These are phyloP conservation scores for Coryphaenoides rupestris DNA, from an alignment of 2,113 vertebrate genomes.

Conservation along the genomic window DNA sequence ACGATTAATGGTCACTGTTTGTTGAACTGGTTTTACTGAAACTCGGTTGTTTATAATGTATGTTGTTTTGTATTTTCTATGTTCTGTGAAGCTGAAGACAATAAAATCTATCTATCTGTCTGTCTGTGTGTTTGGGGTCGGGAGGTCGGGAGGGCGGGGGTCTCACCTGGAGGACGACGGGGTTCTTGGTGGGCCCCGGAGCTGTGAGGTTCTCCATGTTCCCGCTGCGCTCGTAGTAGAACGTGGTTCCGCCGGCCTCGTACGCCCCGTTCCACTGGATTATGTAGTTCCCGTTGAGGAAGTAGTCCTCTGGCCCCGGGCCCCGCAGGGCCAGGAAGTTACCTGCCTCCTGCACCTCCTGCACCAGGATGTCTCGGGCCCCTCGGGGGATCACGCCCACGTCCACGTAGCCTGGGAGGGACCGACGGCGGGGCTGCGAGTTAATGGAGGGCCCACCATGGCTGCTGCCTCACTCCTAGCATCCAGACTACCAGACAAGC, in stretches of 20 bases:
- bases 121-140: no score
- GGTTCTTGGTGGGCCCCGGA: conserved; percentile 85
- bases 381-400: conserved; percentile 92
- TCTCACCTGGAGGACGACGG: conserved; percentile 90
- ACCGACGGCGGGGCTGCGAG: conserved; percentile 8
- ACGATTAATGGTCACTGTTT: no score
- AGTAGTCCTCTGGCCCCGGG: conserved; percentile 83
- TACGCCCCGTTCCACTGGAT: conserved; percentile 99
- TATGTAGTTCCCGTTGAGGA: conserved; percentile 92
- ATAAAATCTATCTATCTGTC: no score
- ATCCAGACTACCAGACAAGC: conserved; percentile 59
- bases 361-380: conserved; percentile 87
- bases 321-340: conserved; percentile 91
- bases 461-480: conserved; percentile 50
- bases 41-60: no score
- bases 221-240: conserved; percentile 87
- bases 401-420: conserved; percentile 85
- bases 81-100: no score
- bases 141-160: no score
- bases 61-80: no score
- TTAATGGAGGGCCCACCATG: conserved; percentile 66
- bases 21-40: no score
- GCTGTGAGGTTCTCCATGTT: conserved; percentile 94
- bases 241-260: conserved; percentile 83
- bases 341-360: conserved; percentile 86